A percentile compares a stretch with the other conserved stretches of the same genome.
These are phyloP conservation scores for Scolopax bukidnonensis DNA, from an alignment of 2,797 vertebrate genomes.

Conservation along the genomic window DNA sequence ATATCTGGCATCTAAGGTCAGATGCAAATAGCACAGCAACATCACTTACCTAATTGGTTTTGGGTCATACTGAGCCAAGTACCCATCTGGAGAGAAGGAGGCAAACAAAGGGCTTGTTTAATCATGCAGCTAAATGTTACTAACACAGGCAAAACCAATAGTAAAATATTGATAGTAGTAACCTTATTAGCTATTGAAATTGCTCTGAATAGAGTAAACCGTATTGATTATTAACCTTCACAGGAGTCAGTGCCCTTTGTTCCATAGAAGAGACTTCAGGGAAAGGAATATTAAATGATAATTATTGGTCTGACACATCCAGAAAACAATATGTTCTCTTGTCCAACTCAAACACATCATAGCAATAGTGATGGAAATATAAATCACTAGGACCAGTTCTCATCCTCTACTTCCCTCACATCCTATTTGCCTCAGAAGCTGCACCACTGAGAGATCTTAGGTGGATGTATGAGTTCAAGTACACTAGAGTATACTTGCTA, in stretches of 20 bases:
- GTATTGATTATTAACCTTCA: neutral
- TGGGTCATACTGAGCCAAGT: constrained; percentile 36
- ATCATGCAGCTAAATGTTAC: constrained; percentile 24
- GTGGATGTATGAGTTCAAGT: neutral
- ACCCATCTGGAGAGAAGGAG: constrained; percentile 33
- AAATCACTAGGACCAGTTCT: constrained; percentile 5
- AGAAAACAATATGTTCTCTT: constrained; percentile 25
- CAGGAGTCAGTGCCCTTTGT: neutral
- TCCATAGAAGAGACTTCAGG: neutral
- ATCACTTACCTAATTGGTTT: constrained; percentile 52
- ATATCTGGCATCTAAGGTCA: constrained; percentile 35
- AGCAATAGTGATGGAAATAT: neutral
- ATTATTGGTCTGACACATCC: neutral
- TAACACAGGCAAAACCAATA: neutral
- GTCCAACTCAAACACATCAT: neutral
- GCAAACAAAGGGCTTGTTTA: constrained; percentile 42
- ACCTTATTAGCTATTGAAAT: constrained; percentile 40
- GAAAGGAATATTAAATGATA: constrained; percentile 2
- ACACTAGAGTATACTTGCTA: neutral
- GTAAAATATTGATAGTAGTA: neutral
- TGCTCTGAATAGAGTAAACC: neutral
- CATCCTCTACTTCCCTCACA: neutral
- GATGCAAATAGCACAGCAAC: constrained; percentile 31
- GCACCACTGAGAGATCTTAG: neutral
- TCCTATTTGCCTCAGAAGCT: constrained; percentile 7